Evolutionary conservation across 2,113 vertebrate genomes (phyloP), one percentile per base, ranked within the genome.

Genomic region (Galbula dea): DNA sequence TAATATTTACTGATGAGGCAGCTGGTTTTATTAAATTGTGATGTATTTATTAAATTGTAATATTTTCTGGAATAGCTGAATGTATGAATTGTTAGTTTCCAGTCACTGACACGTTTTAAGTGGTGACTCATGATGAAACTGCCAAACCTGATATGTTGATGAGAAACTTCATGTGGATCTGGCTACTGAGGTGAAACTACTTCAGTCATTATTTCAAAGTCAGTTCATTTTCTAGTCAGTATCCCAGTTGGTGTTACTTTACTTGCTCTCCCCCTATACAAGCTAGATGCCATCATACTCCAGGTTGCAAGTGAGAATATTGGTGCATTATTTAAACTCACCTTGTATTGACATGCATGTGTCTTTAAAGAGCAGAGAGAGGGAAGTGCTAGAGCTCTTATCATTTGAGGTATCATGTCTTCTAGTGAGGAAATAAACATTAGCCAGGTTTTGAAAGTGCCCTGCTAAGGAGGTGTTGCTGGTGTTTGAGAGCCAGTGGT

Each of bases 141-240:
- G 94, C 93, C 85, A 84, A 94, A 97, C 39, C 88, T 96, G 96
- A 97, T 69, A 19, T 13, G 39, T 80, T 95, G 93, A 94, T 94
- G 83, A 96, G 69, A 91, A 95, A 62, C 8, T 59, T 67, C 14
- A 29, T 94, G 88, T 26, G 76, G 95, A 95, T 97, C 95, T 97
- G 95, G 92, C 92, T 96, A 84, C 95, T 97, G 93, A 97, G 89
- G 87, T 94, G 15, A 15, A 87, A n/a, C 68, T 36, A 21, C 46
- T 86, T 71, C 22, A 43, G 18, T 54, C 12, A 36, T 30, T 66
- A 4, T 67, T 52, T 55, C 9, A 34, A 24, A 81, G 41, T 32
- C 17, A 30, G 20, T 41, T 76, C 22, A 26, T 69, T 6, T 30
- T 89, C 69, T 10, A 39, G 17, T 49, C 9, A 8, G 13, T 54